Percentiles rank a stretch among this genome's conserved stretches.
Evolutionary conservation across 1,140 invertebrate species (phyloP).

Genomic region (Mactra quadrangularis): DNA sequence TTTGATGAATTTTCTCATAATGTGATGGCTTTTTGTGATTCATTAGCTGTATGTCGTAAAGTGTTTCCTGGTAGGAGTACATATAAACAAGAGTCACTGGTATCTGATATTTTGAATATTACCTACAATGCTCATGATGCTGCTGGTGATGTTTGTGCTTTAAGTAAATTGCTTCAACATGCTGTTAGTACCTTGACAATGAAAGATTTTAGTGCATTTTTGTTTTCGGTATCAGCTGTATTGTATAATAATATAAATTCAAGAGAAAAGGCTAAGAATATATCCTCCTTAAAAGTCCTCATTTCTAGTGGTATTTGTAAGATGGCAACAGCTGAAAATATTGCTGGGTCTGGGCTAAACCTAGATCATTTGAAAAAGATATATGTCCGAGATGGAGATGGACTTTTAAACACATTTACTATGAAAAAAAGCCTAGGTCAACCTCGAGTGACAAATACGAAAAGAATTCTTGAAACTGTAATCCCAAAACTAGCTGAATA

Average conservation of each 20-base stretch:
- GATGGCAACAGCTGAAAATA: neutral
- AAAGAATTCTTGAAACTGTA: neutral
- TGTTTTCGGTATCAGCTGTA: too few species aligned
- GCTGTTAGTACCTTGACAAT: neutral
- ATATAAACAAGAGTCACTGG: neutral
- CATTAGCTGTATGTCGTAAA: neutral
- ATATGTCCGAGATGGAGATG: neutral
- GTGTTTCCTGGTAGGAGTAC: neutral
- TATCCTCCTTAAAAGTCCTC: neutral
- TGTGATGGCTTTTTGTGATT: neutral
- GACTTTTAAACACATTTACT: neutral
- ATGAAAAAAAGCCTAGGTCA: neutral
- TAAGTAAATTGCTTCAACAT: neutral
- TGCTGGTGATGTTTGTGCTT: neutral
- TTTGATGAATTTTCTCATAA: neutral
- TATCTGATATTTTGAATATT: neutral
- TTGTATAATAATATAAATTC: too few species aligned
- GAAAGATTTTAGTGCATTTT: too few species aligned
- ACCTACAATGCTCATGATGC: neutral
- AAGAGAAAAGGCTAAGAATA: neutral
- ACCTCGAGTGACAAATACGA: constrained; percentile 8
- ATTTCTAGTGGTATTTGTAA: neutral
- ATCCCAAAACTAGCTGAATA: constrained; percentile 1
- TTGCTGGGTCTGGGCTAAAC: constrained; percentile 1
- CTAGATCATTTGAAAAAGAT: neutral